These are phyloP conservation scores for Taurulus bubalis DNA, from an alignment of 2,113 vertebrate species.

Conservation along the genomic window DNA sequence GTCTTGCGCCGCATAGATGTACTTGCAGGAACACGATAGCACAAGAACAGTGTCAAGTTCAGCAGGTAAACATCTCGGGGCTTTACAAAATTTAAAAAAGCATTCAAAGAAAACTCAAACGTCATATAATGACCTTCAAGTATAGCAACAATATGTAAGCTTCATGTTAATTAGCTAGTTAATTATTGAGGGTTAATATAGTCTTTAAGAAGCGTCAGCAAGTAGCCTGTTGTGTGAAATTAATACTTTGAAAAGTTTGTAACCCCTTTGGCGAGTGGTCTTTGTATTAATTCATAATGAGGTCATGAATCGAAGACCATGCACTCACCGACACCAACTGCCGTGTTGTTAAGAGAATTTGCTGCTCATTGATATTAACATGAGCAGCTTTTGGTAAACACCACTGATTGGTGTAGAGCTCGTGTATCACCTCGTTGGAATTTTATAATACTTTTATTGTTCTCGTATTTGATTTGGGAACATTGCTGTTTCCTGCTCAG, in stretches of 20 bases:
- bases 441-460: slow-evolving; percentile 34
- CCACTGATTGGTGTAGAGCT: background rate
- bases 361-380: background rate
- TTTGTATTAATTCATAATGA: background rate
- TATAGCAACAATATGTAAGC: background rate
- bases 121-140: background rate
- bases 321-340: too few relatives aligned
- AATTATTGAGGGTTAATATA: background rate
- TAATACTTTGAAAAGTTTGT: background rate
- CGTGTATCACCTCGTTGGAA: background rate
- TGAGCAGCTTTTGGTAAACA: background rate
- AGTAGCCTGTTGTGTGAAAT: background rate
- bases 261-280: background rate
- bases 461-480: slow-evolving; percentile 12
- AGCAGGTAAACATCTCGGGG: background rate
- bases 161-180: background rate
- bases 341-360: background rate
- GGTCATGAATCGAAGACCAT: background rate
- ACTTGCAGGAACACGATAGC: background rate
- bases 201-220: background rate
- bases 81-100: too few relatives aligned
- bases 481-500: slow-evolving; percentile 28
- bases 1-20: too few relatives aligned
- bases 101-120: background rate
- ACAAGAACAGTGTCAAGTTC: background rate